Evolutionary conservation across 1,140 invertebrate genomes (phyloP), one percentile per base, ranked within the genome.

Genomic region (Goniozus legneri): DNA sequence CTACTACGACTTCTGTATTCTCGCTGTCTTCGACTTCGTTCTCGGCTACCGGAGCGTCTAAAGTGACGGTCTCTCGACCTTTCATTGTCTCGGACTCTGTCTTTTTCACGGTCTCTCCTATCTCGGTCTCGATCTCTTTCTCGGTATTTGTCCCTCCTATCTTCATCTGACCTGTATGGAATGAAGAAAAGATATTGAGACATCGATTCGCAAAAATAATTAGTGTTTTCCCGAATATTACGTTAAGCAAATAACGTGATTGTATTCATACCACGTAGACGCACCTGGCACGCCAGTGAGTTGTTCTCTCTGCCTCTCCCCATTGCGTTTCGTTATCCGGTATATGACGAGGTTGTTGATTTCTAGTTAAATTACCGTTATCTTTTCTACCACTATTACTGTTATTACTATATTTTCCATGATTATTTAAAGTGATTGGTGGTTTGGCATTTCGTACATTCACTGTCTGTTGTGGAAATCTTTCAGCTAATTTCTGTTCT

Each of bases 401-500:
- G 36, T 54, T 65, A 13, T 49, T 58, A 51, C 61, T 71, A 33
- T 73, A 72, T 52, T 73, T 71, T 52, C 65, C 56, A 56, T 73
- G 67, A 47, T 67, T 76, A 44, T 71, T 76, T 40, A 76, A 51
- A 12, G 73, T 74, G 38, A 70, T 78, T 6, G 62, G 67, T 40
- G 70, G 70, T 15, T 75, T 74, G 12, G 72, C 67, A 42, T 73
- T 70, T 30, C 68, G 65, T 1, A 69, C 52, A 32, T 70, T 73
- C 10, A 64, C 61, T 32, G 68, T 58, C 30, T 74, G 69, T 40
- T 76, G 71, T 1, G 79, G 77, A 65, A 79, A 79, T 52, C 76
- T 75, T 56, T 84, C 81, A 41, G 79, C 76, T 47, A 89, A 69
- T 60, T 82, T 85, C 62, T 85, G 85, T 65, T 93, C 89, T 49